Evolutionary conservation across 2,888 invertebrate genomes (phyloP).

Genomic region (Physocephala rufipes): DNA sequence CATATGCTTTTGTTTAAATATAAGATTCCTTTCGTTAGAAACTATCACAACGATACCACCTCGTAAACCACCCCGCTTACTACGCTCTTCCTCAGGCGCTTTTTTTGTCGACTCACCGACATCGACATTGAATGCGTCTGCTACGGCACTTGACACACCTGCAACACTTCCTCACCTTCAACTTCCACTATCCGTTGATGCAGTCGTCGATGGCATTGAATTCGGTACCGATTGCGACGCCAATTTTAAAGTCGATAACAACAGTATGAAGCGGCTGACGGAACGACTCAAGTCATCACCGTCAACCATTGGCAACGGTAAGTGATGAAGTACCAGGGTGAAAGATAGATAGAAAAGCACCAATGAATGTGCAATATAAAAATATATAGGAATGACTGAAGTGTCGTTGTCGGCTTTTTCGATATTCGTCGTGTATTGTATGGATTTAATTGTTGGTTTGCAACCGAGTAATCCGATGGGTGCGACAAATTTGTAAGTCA

Average conservation of each 20-base stretch:
- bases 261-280: slow-evolving; percentile 65
- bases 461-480: no score
- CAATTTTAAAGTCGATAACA: background rate
- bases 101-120: slow-evolving; percentile 14
- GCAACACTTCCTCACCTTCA: slow-evolving; percentile 28
- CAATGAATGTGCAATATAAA: background rate
- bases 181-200: slow-evolving; percentile 37
- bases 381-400: no score
- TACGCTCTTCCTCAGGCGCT: slow-evolving; percentile 24
- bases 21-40: slow-evolving; percentile 29
- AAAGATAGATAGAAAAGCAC: background rate
- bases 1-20: slow-evolving; percentile 9
- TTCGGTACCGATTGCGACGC: slow-evolving; percentile 71
- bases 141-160: background rate
- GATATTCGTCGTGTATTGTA: no score
- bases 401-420: no score
- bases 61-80: slow-evolving; percentile 9
- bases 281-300: slow-evolving; percentile 32
- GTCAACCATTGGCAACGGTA: slow-evolving; percentile 49
- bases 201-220: slow-evolving; percentile 70
- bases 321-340: slow-evolving; percentile 39
- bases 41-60: slow-evolving; percentile 24
- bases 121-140: background rate
- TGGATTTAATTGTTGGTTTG: no score
- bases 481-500: no score